Evolutionary conservation across 2,888 invertebrate genomes (phyloP), one percentile per base, ranked within the genome.

Genomic region (Rhopalosiphum nymphaeae): DNA sequence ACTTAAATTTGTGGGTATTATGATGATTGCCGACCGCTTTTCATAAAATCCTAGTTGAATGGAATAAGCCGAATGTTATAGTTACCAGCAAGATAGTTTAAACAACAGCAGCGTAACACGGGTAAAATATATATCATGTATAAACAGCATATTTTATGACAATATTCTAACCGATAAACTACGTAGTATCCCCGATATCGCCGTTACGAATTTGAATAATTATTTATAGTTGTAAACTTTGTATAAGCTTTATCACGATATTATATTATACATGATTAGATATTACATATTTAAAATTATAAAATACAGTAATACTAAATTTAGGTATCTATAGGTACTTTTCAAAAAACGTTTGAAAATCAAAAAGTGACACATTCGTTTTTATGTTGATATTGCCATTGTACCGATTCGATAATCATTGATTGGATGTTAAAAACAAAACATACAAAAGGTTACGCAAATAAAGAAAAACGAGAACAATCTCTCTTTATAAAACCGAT

Each of bases 121-220:
- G 36, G 36, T 78, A 78, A 21, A 78, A 36, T 78, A 78, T 10
- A 16, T 78, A 36, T 36, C 36, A 21, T 78, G 2, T 36, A 16
- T 78, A 21, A 21, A 78, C 78, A 78, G 78, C 36, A 78, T 16
- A 78, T 78, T 78, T 78, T 78, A 78, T 78, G 78, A 36, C 78
- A 78, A 78, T 78, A 78, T 89, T 44, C 44, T 44, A 57, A 29
- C 89, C 89, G 29, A 89, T 56, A 89, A 89, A 42, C 42, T 44
- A 57, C 53, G 44, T 29, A 57, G 16, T 89, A 57, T 57, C 57
- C 16, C 26, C 46, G 44, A 86, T 29, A 16, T 89, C 16, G 29
- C 29, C 42, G 44, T 89, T 87, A 53, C 87, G 36, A 78, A 36
- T 87, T 57, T 57, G 25, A 89, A 89, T 89, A 89, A 44, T 89